Base-by-base conservation (phyloP, 1,140 invertebrate species). In the Phortica variegata region DNA sequence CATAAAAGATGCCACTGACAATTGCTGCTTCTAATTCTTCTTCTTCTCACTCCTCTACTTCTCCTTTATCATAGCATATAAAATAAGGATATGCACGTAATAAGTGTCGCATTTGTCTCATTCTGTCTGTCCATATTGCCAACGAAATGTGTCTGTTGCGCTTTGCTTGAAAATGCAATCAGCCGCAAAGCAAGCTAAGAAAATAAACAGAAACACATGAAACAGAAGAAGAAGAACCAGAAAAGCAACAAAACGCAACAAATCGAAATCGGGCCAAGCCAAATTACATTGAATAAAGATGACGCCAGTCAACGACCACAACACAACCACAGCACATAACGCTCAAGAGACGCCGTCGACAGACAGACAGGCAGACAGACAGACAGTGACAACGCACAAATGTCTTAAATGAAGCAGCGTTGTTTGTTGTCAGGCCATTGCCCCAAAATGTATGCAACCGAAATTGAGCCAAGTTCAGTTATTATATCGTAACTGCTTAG, bases 361-460 rank as follows among this genome's bases (percentile, higher is more conserved):
- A 26, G 23, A n/a, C n/a, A n/a, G n/a, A n/a, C n/a, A n/a, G n/a
- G n/a, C n/a, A n/a, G n/a, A n/a, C n/a, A n/a, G n/a, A n/a, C n/a
- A n/a, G n/a, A n/a, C n/a, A n/a, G n/a, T n/a, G n/a, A n/a, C n/a
- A n/a, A n/a, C n/a, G n/a, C n/a, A n/a, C n/a, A n/a, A n/a, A n/a
- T n/a, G n/a, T n/a, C n/a, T n/a, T n/a, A n/a, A n/a, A n/a, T n/a
- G n/a, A 6, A 13, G 6, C 32, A 34, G 5, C 13, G 13, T 34
- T n/a, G 32, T 8, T 4, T 34, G 32, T 9, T n/a, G 13, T n/a
- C 56, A 68, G 63, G 63, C 63, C 63, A 63, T 68, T 68, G 63
- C 63, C 65, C 65, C 57, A 63, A 68, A 68, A 63, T 62, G 60
- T 60, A 68, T 68, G 65, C 63, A 63, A 68, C 53, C 13, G 42